Conservation (phyloP, 2,113 vertebrate species). For the Pseudopipra pipra region DNA sequence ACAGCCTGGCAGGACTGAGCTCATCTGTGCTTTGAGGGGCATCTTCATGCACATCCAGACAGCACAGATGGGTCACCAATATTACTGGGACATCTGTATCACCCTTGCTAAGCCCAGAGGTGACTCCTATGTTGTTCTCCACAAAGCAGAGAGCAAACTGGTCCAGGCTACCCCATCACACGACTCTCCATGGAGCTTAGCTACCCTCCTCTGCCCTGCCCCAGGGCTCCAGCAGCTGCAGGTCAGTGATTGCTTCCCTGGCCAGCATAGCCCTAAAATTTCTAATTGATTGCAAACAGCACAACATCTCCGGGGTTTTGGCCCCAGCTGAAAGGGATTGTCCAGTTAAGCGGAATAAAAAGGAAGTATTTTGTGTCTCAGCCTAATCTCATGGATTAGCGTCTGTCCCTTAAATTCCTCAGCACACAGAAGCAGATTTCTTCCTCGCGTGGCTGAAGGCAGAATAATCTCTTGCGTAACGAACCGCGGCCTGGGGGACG, state of each 20-base stretch:
- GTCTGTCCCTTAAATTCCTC: neutral
- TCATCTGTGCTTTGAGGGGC: neutral
- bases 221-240: fast-evolving
- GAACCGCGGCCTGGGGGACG: fast-evolving
- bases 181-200: neutral
- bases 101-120: neutral
- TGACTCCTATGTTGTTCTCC: neutral
- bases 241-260: fast-evolving
- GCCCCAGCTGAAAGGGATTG: neutral
- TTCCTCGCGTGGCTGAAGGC: neutral
- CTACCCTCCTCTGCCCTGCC: neutral
- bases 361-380: neutral
- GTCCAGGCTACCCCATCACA: neutral
- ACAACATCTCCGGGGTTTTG: neutral
- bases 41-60: neutral
- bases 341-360: constrained; percentile 6
- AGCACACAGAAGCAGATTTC: neutral
- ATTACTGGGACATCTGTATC: fast-evolving
- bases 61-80: neutral
- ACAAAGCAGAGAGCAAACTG: neutral
- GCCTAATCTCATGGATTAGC: neutral
- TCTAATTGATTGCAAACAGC: neutral
- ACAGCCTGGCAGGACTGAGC: neutral
- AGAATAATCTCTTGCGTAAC: neutral
- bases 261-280: neutral